phyloP scores from a whole-genome alignment of 2,888 invertebrate genomes.

The Elaeidobius kamerunicus region DNA sequence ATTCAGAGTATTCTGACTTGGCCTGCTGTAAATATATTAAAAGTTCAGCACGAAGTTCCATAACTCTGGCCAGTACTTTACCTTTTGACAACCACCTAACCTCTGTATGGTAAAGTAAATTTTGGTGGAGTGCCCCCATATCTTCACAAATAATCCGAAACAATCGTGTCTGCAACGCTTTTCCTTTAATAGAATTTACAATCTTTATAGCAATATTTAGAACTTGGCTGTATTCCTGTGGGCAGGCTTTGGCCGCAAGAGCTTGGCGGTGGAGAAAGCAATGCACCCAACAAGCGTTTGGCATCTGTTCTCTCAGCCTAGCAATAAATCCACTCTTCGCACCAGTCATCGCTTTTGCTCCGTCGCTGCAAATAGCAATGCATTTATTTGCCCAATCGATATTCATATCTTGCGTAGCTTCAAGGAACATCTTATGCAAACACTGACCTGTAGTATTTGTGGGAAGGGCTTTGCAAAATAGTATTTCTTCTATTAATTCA shows the following conservation, averaged over 20 bases:
- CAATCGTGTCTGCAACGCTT: constrained; percentile 29
- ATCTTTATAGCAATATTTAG: constrained; percentile 30
- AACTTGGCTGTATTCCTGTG: constrained; percentile 27
- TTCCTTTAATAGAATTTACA: constrained; percentile 26
- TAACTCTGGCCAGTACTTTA: constrained; percentile 18
- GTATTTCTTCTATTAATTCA: constrained; percentile 29
- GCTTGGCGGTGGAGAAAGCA: constrained; percentile 32
- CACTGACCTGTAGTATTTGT: constrained; percentile 26
- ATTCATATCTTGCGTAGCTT: constrained; percentile 18
- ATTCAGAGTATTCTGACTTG: too few relatives aligned
- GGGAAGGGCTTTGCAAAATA: constrained; percentile 24
- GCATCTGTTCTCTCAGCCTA: constrained; percentile 33
- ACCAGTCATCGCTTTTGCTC: constrained; percentile 32
- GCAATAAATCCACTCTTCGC: constrained; percentile 31
- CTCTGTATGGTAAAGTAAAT: constrained; percentile 15
- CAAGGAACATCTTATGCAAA: too few relatives aligned
- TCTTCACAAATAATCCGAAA: constrained; percentile 25
- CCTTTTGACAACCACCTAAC: constrained; percentile 23
- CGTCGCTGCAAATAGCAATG: constrained; percentile 22
- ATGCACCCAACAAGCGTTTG: constrained; percentile 31
- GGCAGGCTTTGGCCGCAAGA: too few relatives aligned
- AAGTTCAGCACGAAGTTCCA: constrained; percentile 20
- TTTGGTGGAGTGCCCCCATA: constrained; percentile 19
- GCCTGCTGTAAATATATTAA: too few relatives aligned
- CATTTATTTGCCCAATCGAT: constrained; percentile 29